A percentile compares a stretch with the other conserved stretches of the same genome.
Conservation (phyloP, 2,888 invertebrate species). For the Yponomeuta malinellus region DNA sequence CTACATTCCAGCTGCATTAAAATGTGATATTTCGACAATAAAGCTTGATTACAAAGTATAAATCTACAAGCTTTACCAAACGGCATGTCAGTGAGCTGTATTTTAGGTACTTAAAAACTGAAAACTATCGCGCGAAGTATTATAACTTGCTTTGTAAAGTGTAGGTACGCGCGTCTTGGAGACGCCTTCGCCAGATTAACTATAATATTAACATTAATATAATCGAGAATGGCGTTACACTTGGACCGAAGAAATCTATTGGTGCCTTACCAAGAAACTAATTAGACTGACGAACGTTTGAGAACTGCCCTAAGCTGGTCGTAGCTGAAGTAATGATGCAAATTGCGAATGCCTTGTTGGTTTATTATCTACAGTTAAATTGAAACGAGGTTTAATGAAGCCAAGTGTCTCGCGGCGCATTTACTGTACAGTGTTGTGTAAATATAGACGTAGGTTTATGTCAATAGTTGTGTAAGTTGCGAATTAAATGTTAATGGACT, state of each 20-base stretch:
- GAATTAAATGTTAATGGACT: constrained; percentile 69
- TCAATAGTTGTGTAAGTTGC: constrained; percentile 54
- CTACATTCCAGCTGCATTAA: constrained; percentile 63
- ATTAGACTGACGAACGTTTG: not conserved
- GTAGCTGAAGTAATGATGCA: not conserved
- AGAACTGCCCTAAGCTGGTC: not conserved
- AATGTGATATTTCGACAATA: constrained; percentile 13
- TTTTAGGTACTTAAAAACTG: constrained; percentile 60
- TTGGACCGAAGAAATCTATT: constrained; percentile 25
- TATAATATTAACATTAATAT: constrained; percentile 51
- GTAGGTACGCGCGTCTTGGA: constrained; percentile 42
- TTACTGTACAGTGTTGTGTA: constrained; percentile 70
- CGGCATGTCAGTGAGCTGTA: constrained; percentile 20
- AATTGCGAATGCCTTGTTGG: not conserved
- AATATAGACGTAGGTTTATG: constrained; percentile 55
- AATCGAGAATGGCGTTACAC: constrained; percentile 36
- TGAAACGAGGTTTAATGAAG: not conserved
- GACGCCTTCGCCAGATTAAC: constrained; percentile 49
- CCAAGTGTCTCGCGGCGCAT: constrained; percentile 42
- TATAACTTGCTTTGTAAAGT: constrained; percentile 30
- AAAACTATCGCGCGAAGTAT: constrained; percentile 57
- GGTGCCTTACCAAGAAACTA: not conserved
- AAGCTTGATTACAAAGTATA: constrained; percentile 1
- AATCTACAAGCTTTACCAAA: constrained; percentile 8
- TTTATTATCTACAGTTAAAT: not conserved